phyloP scores from a whole-genome alignment of 2,113 vertebrate species.

The Calidris pugnax region DNA sequence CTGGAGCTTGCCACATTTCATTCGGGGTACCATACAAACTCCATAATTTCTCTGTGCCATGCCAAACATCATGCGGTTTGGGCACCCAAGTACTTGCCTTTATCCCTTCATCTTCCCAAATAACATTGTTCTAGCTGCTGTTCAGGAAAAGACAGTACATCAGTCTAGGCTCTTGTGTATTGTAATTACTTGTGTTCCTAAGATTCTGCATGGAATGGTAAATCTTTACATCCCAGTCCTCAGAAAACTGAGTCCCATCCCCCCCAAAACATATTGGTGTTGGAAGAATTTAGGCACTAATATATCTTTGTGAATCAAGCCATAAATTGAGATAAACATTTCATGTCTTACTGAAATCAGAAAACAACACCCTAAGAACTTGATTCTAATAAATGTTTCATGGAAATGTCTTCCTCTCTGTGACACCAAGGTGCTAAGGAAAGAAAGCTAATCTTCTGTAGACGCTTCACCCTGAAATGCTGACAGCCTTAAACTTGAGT shows the following conservation, averaged over 20 bases:
- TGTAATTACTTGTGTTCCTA: background rate
- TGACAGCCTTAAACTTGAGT: background rate
- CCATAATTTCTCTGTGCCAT: background rate
- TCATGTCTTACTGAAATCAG: background rate
- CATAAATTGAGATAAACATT: background rate
- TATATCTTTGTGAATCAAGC: background rate
- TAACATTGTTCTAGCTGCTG: background rate
- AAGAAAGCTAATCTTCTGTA: background rate
- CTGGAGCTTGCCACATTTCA: background rate
- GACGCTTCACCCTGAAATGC: background rate
- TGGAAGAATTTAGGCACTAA: background rate
- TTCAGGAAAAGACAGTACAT: background rate
- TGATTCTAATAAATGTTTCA: background rate
- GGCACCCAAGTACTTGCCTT: rapidly evolving
- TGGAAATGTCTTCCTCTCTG: background rate
- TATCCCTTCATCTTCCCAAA: background rate
- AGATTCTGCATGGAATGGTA: background rate
- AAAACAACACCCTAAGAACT: background rate
- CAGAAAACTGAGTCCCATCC: background rate
- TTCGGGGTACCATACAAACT: background rate
- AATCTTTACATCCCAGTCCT: background rate
- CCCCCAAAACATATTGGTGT: background rate
- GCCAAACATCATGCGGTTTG: background rate
- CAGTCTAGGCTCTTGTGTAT: background rate
- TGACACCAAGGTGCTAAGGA: background rate